Base-by-base conservation (phyloP, 2,113 vertebrate genomes). In the Guaruba guarouba region DNA sequence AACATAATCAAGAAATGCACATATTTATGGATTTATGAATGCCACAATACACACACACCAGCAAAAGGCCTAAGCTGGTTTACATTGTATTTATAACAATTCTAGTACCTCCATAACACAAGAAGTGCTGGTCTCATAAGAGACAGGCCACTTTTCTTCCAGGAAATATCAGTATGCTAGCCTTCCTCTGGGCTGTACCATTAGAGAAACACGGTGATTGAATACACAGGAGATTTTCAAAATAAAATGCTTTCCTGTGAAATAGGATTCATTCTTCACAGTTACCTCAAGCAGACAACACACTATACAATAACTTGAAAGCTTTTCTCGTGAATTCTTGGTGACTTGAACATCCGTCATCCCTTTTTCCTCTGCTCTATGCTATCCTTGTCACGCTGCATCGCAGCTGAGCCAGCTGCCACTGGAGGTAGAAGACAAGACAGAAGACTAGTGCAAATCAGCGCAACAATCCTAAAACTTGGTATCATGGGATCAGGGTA, bases 211-310 rank as follows among this genome's bases (percentile, higher is more conserved):
- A 31, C 0, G 0, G 14, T 64, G 74, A 91, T 1, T 82, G 78
- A 91, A 71, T 33, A 35, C 84, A 68, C 48, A 1, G 0, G 29
- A 46, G 48, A 52, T 29, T 52, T 82, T 43, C 48, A 87, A 64
- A 92, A 73, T 52, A 18, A 87, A 79, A 29, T 14, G n/a, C 28
- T 77, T 82, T 75, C 19, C 70, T 18, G 0, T 64, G 75, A 73
- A 91, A 82, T 3, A 73, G 41, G n/a, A 79, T 66, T 88, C 41
- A 82, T 91, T 64, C 18, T 82, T 92, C 91, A 84, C 69, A 67
- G 67, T 41, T 67, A 63, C 67, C n/a, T 77, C 59, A 77, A 46
- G 70, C 46, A 76, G 62, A 61, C 44, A 76, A 28, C 18, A 43
- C 19, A 44, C 37, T 14, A 4, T 17, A 35, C 16, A 92, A 66